Evolutionary conservation across 2,797 vertebrate genomes (phyloP), one percentile per base, ranked within the genome.

Genomic region (Neosilurus mollespiculum): DNA sequence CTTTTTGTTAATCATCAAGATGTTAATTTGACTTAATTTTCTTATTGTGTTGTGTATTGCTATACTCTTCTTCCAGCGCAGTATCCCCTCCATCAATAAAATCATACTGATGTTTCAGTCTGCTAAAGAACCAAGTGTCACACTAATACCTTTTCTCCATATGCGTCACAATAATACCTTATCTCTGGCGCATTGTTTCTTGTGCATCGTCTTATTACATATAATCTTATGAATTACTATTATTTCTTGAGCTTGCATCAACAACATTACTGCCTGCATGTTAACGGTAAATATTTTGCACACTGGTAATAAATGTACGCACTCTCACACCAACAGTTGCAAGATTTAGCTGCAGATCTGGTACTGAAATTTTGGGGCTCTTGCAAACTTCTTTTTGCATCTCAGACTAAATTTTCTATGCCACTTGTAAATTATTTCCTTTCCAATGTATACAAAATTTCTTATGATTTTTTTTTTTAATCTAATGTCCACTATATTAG

Each of bases 11-110:
- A 10, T 15, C n/a, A 22, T 66, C 26, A 54, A n/a, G 14, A 15
- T 65, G 14, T 37, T 65, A 11, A 9, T 54, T 73, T 20, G 11
- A 49, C 53, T 37, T 34, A 0, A 56, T 67, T 67, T 71, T 7
- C 54, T 71, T 22, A 11, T 56, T 73, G 16, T 81, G 56, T 62
- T 81, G 37, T 43, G 37, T 70, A 61, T 73, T 26, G 30, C 49
- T 49, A 20, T 15, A 51, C n/a, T 81, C 53, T 20, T 58, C 11
- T 62, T 72, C 1, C 56, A 69, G 26, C 7, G 54, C 14, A 26
- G 37, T 64, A 43, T 53, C 4, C 1, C 18, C 56, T 14, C 54
- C 6, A n/a, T 20, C n/a, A 70, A 62, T 81, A 82, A 73, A 82
- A 54, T 26, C 24, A 34, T 65, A 20, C 20, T 4, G 1, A 22